Evolutionary conservation across 2,888 invertebrate species (phyloP), one percentile per base, ranked within the genome.

Genomic region (Brenthis ino): DNA sequence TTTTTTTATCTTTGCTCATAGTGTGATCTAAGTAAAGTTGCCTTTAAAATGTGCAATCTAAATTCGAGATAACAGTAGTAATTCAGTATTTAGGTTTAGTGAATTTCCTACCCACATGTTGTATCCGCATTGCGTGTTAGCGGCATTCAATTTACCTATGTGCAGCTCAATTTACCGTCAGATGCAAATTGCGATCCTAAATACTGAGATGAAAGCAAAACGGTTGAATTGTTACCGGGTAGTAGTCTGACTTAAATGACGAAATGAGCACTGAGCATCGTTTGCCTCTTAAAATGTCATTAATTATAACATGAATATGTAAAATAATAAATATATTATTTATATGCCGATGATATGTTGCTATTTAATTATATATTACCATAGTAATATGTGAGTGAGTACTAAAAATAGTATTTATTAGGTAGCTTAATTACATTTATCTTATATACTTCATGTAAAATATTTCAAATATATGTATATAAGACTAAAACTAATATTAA

Each of bases 31-130:
- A 16, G 16, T 16, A 13, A 53, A 53, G 20, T 5, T n/a, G 14
- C 63, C 51, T 20, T 63, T 43, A 43, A 54, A 33, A 51, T 33
- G 28, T 6, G 12, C 37, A 53, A 43, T 37, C 11, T 24, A 20
- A 14, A 53, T 37, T 37, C 67, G 24, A 61, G 56, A 61, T 56
- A 63, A 51, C 56, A 51, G 14, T 37, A 50, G 43, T 48, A 24
- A 63, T 50, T 12, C 58, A 51, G 43, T 64, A 28, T 53, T 54
- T 63, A 68, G 68, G 61, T 65, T 66, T 37, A 57, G 65, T 65
- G 57, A 71, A 65, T 65, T 68, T 56, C 57, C 60, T 69, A 58
- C 61, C 56, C 67, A 60, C 56, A 61, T 67, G 61, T 67, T 51
- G 55, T 57, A 55, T 69, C 69, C 61, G 65, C 65, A 65, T 53